These are phyloP conservation scores for Apis dorsata DNA, from an alignment of 1,140 invertebrate genomes.

Conservation along the genomic window DNA sequence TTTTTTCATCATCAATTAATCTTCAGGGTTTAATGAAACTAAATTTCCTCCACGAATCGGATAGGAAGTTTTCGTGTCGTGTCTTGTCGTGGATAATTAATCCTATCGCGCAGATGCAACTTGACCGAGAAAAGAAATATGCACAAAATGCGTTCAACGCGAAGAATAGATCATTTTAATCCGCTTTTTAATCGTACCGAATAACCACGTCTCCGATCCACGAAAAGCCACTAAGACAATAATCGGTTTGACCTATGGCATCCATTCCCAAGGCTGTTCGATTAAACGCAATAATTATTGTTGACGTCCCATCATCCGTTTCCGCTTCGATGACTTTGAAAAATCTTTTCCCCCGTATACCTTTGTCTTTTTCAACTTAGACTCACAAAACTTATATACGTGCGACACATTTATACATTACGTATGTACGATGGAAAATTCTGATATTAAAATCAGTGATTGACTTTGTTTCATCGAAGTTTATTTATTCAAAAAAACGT, in stretches of 20 bases:
- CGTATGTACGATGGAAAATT: neutral
- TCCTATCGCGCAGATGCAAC: constrained; percentile 17
- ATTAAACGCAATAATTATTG: neutral
- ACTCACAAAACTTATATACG: neutral
- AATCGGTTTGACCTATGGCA: neutral
- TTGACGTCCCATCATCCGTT: neutral
- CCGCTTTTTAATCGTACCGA: constrained; percentile 6
- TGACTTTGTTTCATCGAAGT: neutral
- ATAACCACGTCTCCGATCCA: neutral
- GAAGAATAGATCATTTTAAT: constrained; percentile 23
- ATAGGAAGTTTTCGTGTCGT: no score
- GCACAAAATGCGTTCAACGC: neutral
- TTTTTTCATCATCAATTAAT: no score
- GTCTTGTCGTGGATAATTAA: neutral
- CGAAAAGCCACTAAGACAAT: neutral
- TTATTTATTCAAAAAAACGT: neutral
- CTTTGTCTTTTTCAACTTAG: neutral
- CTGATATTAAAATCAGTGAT: neutral
- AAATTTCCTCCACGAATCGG: no score
- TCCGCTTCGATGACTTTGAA: constrained; percentile 2
- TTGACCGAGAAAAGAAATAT: constrained; percentile 36
- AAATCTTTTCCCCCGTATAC: neutral
- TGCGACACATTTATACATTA: no score
- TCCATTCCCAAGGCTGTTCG: neutral
- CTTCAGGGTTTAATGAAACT: no score